Evolutionary conservation across 2,888 invertebrate genomes (phyloP).

Genomic region (Ophion ellenae): DNA sequence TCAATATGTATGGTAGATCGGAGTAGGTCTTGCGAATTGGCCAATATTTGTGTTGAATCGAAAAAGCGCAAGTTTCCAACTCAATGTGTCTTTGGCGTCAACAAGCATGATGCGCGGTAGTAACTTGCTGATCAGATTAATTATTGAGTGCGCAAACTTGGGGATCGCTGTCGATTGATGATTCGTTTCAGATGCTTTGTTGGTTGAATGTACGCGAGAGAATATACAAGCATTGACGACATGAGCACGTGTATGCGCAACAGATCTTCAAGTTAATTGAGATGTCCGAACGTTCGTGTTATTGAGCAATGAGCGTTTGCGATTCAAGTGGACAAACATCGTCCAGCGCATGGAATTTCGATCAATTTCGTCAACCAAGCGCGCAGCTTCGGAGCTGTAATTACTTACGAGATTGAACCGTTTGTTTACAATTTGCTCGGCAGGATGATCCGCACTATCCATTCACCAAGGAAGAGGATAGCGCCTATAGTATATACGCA

Average conservation of each 20-base stretch:
- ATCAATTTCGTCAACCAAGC: constrained; percentile 33
- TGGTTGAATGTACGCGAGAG: not conserved
- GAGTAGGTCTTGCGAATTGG: not conserved
- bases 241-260: not conserved
- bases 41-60: not conserved
- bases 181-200: not conserved
- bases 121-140: not conserved
- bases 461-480: constrained; percentile 18
- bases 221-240: not conserved
- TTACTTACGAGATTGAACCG: constrained; percentile 62
- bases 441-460: constrained; percentile 36
- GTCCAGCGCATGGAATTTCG: constrained; percentile 21
- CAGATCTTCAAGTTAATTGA: constrained; percentile 50
- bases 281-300: constrained; percentile 47
- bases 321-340: constrained; percentile 22
- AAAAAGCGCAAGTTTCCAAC: not conserved
- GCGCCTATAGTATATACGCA: not conserved
- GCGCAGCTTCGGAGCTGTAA: constrained; percentile 40
- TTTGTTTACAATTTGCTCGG: constrained; percentile 53
- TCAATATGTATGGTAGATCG: not conserved
- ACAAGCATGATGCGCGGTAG: not conserved
- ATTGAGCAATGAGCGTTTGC: constrained; percentile 24
- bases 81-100: not conserved
- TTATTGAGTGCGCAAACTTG: not conserved
- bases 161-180: not conserved